Conservation (phyloP, 2,797 vertebrate genomes). For the Sciurus carolinensis region DNA sequence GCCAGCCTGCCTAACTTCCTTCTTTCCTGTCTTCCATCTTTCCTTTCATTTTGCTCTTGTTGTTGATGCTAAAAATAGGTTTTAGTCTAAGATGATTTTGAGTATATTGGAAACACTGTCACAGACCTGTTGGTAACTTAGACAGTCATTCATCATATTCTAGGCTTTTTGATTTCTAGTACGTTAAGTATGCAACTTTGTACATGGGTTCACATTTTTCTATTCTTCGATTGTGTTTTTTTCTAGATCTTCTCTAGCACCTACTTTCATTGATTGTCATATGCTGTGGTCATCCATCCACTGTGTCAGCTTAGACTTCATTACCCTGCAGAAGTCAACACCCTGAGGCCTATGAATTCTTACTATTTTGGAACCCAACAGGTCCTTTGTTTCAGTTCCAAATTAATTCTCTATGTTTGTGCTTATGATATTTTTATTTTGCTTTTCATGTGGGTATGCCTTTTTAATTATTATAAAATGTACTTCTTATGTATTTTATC, state of each 20-base stretch:
- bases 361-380: background rate
- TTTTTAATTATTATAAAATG: conserved; percentile 29
- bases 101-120: background rate
- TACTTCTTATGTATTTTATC: background rate
- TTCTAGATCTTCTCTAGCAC: background rate
- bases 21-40: accelerated
- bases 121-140: background rate
- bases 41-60: background rate
- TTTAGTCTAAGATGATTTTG: background rate
- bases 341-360: background rate
- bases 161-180: background rate
- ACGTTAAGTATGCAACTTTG: background rate
- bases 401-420: background rate
- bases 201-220: background rate
- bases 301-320: background rate
- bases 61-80: background rate
- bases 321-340: background rate
- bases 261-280: background rate
- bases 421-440: background rate
- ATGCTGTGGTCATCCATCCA: background rate
- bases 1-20: background rate
- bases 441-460: background rate
- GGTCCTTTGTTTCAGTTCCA: background rate
- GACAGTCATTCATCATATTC: background rate
- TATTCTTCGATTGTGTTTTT: background rate